A percentile compares a stretch with the other conserved stretches of the same genome.
These are phyloP conservation scores for Emydura subglobosa DNA, from an alignment of 2,113 vertebrate species.

Conservation along the genomic window DNA sequence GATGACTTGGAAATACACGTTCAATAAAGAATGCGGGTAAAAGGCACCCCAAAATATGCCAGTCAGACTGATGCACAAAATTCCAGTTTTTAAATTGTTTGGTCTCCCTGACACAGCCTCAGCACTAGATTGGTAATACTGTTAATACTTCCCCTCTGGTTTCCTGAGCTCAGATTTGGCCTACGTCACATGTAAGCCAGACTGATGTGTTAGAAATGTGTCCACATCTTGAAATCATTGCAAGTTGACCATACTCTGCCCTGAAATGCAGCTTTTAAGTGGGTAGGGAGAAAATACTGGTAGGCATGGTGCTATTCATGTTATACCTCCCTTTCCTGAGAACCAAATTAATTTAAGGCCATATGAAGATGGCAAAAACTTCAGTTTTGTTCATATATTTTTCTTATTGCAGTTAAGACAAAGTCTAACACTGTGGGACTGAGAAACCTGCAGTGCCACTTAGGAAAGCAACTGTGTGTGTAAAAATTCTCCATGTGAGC, in stretches of 20 bases:
- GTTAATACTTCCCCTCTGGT: background rate
- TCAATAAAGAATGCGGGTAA: background rate
- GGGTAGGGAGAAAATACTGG: fast-evolving
- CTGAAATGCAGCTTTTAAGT: background rate
- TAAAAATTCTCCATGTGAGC: background rate
- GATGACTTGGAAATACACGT: background rate
- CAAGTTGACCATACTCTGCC: background rate
- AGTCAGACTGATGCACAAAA: background rate
- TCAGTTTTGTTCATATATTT: background rate
- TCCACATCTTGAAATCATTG: background rate
- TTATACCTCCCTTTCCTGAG: background rate
- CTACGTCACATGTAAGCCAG: background rate
- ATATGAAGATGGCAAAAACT: background rate
- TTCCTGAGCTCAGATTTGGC: background rate
- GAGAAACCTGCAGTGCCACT: background rate
- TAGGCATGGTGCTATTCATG: background rate
- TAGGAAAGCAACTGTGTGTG: background rate
- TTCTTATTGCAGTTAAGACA: background rate
- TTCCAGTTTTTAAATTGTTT: slow-evolving; percentile 28
- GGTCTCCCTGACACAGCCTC: background rate
- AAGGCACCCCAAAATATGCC: background rate
- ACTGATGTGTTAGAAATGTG: background rate
- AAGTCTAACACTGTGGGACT: background rate
- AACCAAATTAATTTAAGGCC: background rate
- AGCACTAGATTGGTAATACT: background rate